Evolutionary conservation across 2,888 invertebrate species (phyloP).

Genomic region (Drosophila colorata): DNA sequence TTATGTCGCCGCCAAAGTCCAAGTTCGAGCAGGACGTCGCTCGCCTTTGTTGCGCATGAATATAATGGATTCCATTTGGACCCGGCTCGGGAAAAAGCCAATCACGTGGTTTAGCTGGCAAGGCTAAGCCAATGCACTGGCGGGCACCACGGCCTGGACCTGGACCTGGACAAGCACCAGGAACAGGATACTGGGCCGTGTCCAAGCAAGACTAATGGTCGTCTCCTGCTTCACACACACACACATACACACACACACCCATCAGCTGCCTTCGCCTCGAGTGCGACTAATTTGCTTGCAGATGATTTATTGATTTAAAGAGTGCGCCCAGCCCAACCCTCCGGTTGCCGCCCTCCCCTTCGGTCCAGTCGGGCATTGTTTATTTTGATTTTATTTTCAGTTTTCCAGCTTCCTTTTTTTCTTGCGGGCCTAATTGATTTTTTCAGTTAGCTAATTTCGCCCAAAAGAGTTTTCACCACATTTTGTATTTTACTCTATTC

Average conservation of each 20-base stretch:
- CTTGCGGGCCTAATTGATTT: constrained; percentile 69
- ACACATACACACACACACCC: constrained; percentile 11
- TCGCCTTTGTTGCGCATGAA: constrained; percentile 65
- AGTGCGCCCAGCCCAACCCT: constrained; percentile 20
- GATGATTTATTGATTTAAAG: constrained; percentile 81
- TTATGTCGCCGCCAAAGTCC: constrained; percentile 77
- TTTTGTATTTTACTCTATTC: constrained; percentile 9
- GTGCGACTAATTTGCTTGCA: constrained; percentile 80
- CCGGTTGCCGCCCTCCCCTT: neutral
- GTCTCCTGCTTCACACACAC: constrained; percentile 24
- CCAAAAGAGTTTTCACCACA: constrained; percentile 62
- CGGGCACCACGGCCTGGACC: neutral
- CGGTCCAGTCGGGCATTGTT: constrained; percentile 52
- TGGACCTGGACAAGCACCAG: neutral
- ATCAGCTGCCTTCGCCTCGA: constrained; percentile 12
- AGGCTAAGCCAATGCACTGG: constrained; percentile 29
- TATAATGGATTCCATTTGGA: constrained; percentile 69
- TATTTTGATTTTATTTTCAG: constrained; percentile 66
- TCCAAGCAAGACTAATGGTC: constrained; percentile 77
- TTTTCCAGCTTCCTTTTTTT: constrained; percentile 36
- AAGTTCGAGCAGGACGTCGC: constrained; percentile 10
- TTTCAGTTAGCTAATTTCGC: constrained; percentile 56
- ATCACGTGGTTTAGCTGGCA: constrained; percentile 62
- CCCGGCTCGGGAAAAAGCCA: constrained; percentile 58
- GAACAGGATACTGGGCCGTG: constrained; percentile 41